These are phyloP conservation scores for Rhamphomyia laevipes DNA, from an alignment of 2,888 invertebrate species.

Conservation along the genomic window DNA sequence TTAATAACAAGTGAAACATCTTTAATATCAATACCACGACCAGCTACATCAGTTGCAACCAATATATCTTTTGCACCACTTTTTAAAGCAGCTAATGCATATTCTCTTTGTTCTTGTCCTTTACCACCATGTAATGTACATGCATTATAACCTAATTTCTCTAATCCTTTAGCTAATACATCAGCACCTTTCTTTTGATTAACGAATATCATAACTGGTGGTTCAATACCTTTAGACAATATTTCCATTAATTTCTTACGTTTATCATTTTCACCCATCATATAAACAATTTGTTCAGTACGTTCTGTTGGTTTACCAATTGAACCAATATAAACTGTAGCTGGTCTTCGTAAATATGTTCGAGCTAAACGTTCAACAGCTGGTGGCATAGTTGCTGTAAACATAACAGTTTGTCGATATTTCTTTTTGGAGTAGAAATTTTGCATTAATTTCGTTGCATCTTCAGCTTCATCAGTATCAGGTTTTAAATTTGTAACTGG, in stretches of 20 bases:
- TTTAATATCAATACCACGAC: constrained; percentile 99
- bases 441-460: constrained; percentile 75
- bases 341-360: constrained; percentile 87
- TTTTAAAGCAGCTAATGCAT: constrained; percentile 92
- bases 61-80: constrained; percentile 93
- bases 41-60: constrained; percentile 98
- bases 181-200: constrained; percentile 99
- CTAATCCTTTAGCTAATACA: constrained; percentile 90
- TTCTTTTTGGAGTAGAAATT: constrained; percentile 95
- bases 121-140: constrained; percentile 98
- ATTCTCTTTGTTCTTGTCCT: constrained; percentile 98
- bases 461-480: constrained; percentile 96
- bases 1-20: constrained; percentile 99
- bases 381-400: constrained; percentile 98
- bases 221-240: constrained; percentile 79
- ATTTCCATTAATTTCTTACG: constrained; percentile 92
- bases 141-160: constrained; percentile 93
- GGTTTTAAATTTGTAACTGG: constrained; percentile 97
- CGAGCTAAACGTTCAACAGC: constrained; percentile 94
- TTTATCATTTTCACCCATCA: constrained; percentile 93
- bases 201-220: constrained; percentile 98
- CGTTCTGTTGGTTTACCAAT: constrained; percentile 95
- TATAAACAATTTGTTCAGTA: constrained; percentile 93
- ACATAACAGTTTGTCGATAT: constrained; percentile 97
- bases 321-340: constrained; percentile 95